Evolutionary conservation across 2,797 vertebrate species (phyloP), one percentile per base, ranked within the genome.

Genomic region (Gambusia yucatana): DNA sequence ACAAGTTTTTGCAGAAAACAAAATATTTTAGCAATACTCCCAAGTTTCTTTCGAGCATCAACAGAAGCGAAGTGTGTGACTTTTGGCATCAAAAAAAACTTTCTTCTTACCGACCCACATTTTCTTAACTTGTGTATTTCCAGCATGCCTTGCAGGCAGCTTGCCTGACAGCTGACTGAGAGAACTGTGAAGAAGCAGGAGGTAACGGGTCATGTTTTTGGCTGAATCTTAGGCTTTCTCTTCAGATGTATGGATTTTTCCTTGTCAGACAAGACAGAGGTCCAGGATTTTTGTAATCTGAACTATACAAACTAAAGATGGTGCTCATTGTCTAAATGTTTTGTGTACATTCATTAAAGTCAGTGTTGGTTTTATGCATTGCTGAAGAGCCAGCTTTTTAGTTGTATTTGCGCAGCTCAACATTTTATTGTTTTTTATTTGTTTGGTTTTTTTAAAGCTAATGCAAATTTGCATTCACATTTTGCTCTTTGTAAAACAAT

Each of bases 231-330:
- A 86, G 69, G 76, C 84, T 88, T 84, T 73, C 73, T 69, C 77
- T 85, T 78, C 20, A 44, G 69, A 82, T 41, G 59, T 81, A 92
- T 91, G 78, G 90, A 92, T 88, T 89, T 79, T 61, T 28, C 14
- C 73, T 77, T 55, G 87, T 86, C 77, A 84, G 72, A 72, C 52
- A 30, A 59, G 87, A 87, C 50, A 16, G 85, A 9, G 20, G 72
- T 77, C 82, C 82, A 79, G 82, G 79, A 81, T 77, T 82, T 77
- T 86, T 90, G 81, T 77, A 80, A 72, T 77, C 72, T 79, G 80
- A 87, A 82, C 80, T 82, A 91, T 86, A 77, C 55, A 70, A 71
- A 67, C 83, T 83, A 78, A 87, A 72, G 79, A 55, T 85, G 16
- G 73, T 57, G 57, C 77, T 83, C 77, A 55, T 89, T 90, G 83